A percentile compares a stretch with the other conserved stretches of the same genome.
Evolutionary conservation across 2,797 vertebrate species (phyloP).

Genomic region (Limnodromus scolopaceus): DNA sequence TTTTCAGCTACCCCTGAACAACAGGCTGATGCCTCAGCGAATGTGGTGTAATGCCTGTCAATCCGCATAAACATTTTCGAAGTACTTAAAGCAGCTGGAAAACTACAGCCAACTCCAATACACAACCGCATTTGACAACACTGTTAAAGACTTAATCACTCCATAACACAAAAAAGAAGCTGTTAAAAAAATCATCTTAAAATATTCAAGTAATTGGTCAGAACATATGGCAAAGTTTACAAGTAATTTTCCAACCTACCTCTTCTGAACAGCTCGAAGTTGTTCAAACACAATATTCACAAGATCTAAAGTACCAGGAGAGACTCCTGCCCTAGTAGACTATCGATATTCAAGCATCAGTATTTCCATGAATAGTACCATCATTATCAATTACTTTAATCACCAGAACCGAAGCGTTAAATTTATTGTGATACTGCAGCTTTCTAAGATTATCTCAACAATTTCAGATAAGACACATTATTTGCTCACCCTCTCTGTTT

Average conservation of each 20-base stretch:
- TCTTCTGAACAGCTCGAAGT: background rate
- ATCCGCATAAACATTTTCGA: conserved; percentile 9
- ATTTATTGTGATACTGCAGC: background rate
- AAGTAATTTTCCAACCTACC: background rate
- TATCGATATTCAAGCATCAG: background rate
- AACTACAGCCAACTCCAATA: background rate
- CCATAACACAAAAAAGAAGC: background rate
- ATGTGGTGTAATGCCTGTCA: background rate
- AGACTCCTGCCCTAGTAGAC: background rate
- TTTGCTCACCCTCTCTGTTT: background rate
- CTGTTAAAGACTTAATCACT: background rate
- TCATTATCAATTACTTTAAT: background rate
- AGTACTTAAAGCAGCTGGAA: background rate
- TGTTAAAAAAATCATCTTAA: background rate
- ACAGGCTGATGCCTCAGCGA: background rate
- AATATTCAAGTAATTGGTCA: background rate
- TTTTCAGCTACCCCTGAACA: conserved; percentile 16
- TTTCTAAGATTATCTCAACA: background rate
- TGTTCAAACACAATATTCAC: background rate
- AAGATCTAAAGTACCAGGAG: background rate
- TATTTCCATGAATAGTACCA: background rate
- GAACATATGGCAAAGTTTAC: background rate
- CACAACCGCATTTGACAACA: background rate
- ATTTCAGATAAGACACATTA: background rate
- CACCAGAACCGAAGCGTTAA: background rate